Conservation (phyloP, 2,797 vertebrate genomes). For the Sebastes taczanowskii region DNA sequence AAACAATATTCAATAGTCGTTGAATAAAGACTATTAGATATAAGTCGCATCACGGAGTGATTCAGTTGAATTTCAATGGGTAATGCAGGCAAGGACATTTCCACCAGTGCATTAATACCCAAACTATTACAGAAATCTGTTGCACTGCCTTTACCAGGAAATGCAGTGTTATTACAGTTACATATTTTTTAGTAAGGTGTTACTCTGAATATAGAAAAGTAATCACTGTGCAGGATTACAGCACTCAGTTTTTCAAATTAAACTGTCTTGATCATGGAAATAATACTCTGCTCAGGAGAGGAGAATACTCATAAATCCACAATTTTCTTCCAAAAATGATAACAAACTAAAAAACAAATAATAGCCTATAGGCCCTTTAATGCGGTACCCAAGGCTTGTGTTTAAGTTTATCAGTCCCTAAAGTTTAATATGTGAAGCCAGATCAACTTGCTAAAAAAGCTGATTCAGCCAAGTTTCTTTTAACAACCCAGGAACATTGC, state of each 20-base stretch:
- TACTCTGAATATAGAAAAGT: not conserved
- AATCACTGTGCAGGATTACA: not conserved
- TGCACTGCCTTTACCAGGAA: not conserved
- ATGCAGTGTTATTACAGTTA: not conserved
- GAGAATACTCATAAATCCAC: not conserved
- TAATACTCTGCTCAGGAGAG: not conserved
- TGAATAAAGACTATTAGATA: slow-evolving; percentile 26
- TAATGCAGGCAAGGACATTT: not conserved
- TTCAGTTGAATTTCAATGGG: not conserved
- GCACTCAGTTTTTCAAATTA: not conserved
- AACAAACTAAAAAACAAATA: not conserved
- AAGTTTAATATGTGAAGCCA: not conserved
- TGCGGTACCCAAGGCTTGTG: not conserved
- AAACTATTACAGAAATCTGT: not conserved
- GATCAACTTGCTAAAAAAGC: slow-evolving; percentile 25
- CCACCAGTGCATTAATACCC: not conserved
- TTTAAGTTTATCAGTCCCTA: not conserved
- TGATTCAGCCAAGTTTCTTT: slow-evolving; percentile 16
- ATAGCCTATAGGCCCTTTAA: not conserved
- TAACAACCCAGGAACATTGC: not conserved
- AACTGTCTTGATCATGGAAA: not conserved
- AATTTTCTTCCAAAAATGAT: not conserved
- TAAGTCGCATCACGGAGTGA: not conserved
- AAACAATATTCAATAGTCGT: slow-evolving; percentile 46
- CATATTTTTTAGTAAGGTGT: not conserved